Conservation (phyloP, 2,888 invertebrate species). For the Beris morrisii region DNA sequence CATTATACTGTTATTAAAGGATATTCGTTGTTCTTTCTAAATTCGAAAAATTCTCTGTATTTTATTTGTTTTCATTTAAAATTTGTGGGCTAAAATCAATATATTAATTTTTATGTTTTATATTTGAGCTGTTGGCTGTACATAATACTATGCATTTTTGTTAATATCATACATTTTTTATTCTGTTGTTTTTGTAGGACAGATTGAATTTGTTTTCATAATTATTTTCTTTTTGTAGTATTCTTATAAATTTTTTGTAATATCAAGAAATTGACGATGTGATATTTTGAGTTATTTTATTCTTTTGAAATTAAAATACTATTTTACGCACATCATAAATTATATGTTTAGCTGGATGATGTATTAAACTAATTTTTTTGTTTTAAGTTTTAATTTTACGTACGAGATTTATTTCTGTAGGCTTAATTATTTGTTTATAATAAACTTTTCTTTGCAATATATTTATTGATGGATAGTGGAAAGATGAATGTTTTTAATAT, state of each 20-base stretch:
- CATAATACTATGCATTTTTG: too few relatives aligned
- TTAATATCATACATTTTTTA: neutral
- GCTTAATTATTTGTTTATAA: too few relatives aligned
- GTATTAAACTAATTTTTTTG: too few relatives aligned
- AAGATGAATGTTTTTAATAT: too few relatives aligned
- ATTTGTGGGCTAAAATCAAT: neutral
- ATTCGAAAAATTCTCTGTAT: conserved; percentile 17
- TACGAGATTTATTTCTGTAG: too few relatives aligned
- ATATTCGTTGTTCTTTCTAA: conserved; percentile 26
- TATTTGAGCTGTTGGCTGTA: neutral
- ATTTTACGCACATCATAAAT: too few relatives aligned
- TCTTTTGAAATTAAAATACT: too few relatives aligned
- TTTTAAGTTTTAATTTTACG: too few relatives aligned
- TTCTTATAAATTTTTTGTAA: conserved; percentile 1
- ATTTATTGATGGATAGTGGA: too few relatives aligned
- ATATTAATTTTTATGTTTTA: neutral
- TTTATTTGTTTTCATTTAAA: conserved; percentile 8
- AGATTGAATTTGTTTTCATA: neutral
- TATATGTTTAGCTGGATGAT: too few relatives aligned
- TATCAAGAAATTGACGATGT: conserved; percentile 14
- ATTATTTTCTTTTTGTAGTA: neutral
- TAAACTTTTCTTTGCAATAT: too few relatives aligned
- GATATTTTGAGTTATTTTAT: neutral
- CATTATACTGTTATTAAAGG: too few relatives aligned
- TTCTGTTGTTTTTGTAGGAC: conserved; percentile 3